These are phyloP conservation scores for Hirudinaria manillensis DNA, from an alignment of 2,888 invertebrate genomes.

Conservation along the genomic window DNA sequence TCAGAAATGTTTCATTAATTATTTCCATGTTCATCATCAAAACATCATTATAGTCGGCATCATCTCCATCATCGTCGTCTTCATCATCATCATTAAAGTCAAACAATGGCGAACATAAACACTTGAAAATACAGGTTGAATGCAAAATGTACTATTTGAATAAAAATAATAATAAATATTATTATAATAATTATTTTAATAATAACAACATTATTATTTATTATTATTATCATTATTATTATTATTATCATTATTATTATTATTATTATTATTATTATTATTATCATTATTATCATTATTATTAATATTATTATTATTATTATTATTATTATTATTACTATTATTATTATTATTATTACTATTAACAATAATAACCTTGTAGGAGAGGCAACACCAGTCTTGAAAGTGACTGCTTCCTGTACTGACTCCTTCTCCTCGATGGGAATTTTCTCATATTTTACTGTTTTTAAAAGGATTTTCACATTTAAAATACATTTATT, in stretches of 20 bases:
- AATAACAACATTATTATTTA: neutral
- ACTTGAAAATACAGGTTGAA: too few species aligned
- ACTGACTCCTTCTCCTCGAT: neutral
- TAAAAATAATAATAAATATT: too few species aligned
- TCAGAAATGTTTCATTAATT: too few species aligned
- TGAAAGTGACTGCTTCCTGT: slow-evolving; percentile 9
- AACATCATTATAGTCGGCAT: neutral
- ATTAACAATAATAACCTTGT: neutral
- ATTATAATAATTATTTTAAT: neutral
- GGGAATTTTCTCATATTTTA: neutral
- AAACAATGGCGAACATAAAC: too few species aligned
- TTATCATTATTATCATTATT: neutral
- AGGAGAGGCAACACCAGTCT: slow-evolving; percentile 8
- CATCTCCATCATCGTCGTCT: neutral
- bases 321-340: neutral
- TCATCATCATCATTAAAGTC: slow-evolving; percentile 2
- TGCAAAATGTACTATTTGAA: too few species aligned
- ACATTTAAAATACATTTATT: neutral
- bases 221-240: neutral
- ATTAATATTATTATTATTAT: neutral
- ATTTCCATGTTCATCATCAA: neutral
- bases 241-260: neutral
- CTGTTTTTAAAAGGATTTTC: neutral
- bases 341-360: too few species aligned
- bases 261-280: neutral